Conservation (phyloP, 1,140 invertebrate species). For the Streblospio benedicti region DNA sequence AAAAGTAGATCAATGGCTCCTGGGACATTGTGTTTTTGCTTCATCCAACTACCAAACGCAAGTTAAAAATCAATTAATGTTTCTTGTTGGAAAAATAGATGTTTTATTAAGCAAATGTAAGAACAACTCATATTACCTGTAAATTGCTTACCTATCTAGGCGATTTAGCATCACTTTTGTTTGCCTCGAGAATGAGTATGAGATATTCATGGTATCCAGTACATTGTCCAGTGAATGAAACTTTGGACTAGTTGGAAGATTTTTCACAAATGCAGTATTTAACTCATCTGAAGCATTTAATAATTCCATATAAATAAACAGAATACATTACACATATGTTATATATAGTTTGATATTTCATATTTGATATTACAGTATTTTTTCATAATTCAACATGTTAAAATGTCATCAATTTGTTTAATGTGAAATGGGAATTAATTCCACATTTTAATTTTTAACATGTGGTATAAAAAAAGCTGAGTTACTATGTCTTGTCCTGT, state of each 20-base stretch:
- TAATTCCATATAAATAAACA: too few relatives aligned
- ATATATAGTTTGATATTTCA: too few relatives aligned
- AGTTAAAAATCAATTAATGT: not conserved
- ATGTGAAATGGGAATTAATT: too few relatives aligned
- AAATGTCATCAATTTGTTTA: too few relatives aligned
- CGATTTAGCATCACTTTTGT: conserved; percentile 27
- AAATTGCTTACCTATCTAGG: conserved; percentile 28
- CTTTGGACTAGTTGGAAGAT: conserved; percentile 26
- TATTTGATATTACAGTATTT: too few relatives aligned
- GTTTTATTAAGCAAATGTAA: conserved; percentile 1
- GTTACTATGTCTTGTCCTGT: too few relatives aligned
- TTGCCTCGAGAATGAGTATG: conserved; percentile 24
- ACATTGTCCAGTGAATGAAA: conserved; percentile 34
- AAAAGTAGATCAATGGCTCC: conserved; percentile 25
- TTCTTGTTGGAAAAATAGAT: not conserved
- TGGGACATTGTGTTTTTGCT: conserved; percentile 24
- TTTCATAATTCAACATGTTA: too few relatives aligned
- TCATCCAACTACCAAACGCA: conserved; percentile 28
- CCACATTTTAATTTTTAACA: too few relatives aligned
- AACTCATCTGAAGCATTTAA: conserved; percentile 26
- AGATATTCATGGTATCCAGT: conserved; percentile 26
- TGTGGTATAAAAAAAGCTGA: too few relatives aligned
- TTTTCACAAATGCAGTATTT: conserved; percentile 27
- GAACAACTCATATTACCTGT: not conserved
- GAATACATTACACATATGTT: too few relatives aligned